Evolutionary conservation across 2,797 vertebrate genomes (phyloP), one percentile per base, ranked within the genome.

Genomic region (Rhinoraja longicauda): DNA sequence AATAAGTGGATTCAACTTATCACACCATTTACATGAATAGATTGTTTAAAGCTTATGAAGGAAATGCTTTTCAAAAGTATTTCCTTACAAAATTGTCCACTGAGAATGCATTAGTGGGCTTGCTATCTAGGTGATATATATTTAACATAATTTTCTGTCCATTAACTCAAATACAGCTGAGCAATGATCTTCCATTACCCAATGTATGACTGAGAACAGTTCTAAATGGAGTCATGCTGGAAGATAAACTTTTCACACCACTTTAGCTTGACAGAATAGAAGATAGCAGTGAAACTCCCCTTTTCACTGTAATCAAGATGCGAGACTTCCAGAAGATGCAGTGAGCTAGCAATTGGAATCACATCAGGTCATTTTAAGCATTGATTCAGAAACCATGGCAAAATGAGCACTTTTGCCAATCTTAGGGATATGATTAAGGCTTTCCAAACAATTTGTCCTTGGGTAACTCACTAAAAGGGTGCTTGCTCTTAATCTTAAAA

Each of bases 111-210:
- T 64, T 86, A 86, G 29, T 15, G 64, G 59, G 21, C n/a, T 9
- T 67, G 84, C 62, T 67, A 88, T 67, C 59, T 36, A 64, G 32
- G 59, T 64, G 59, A 88, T 88, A 88, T 88, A 88, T 64, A 12
- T 36, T 88, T 67, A 88, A 88, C 29, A 88, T 88, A 88, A 67
- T 88, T 88, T 88, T 88, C 84, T 62, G 64, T 67, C 84, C 84
- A 67, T 67, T 88, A 88, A n/a, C 84, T 88, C 29, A 67, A 88
- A 88, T 10, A 88, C n/a, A 88, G 59, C n/a, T 67, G 62, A 88
- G 84, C 59, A 88, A 88, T 88, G 59, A 64, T 67, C 36, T 62
- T 67, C 84, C 62, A 88, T 64, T 67, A 67, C n/a, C n/a, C 64
- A n/a, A 88, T 36, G 62, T 67, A 88, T 88, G 84, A 88, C 59